Conservation (phyloP, 2,888 invertebrate species). For the Zele albiditarsus region DNA sequence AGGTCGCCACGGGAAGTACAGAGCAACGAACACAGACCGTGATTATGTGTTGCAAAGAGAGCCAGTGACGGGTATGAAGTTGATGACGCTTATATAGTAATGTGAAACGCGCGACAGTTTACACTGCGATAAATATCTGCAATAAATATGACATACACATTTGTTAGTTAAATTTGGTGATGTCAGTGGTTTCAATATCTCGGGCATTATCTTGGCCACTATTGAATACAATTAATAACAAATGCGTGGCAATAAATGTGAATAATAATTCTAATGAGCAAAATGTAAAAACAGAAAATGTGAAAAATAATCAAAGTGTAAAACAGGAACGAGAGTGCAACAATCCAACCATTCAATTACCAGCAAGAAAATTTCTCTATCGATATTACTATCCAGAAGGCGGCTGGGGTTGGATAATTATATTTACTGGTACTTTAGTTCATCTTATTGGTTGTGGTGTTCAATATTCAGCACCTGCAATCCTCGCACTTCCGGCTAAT, state of each 20-base stretch:
- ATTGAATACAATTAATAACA: constrained; percentile 57
- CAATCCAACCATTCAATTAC: constrained; percentile 72
- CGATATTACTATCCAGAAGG: constrained; percentile 90
- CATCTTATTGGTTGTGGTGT: constrained; percentile 85
- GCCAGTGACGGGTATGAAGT: neutral
- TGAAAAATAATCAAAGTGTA: neutral
- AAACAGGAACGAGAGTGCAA: constrained; percentile 2
- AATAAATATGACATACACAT: constrained; percentile 23
- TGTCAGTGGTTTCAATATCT: constrained; percentile 68
- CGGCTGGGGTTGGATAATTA: constrained; percentile 84
- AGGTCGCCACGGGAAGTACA: constrained; percentile 17
- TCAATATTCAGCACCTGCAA: constrained; percentile 76
- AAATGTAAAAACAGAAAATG: constrained; percentile 28
- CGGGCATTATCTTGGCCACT: constrained; percentile 75
- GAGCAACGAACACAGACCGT: constrained; percentile 1
- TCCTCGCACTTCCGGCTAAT: constrained; percentile 59
- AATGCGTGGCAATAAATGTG: constrained; percentile 33
- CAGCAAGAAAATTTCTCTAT: constrained; percentile 79
- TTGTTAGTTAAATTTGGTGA: constrained; percentile 44
- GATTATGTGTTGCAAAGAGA: neutral
- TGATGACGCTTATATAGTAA: constrained; percentile 17
- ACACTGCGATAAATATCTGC: constrained; percentile 5
- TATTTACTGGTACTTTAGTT: constrained; percentile 78
- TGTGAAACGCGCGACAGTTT: constrained; percentile 10
- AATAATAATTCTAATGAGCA: constrained; percentile 39